Base-by-base conservation (phyloP, 2,113 vertebrate genomes). In the Turnix velox region DNA sequence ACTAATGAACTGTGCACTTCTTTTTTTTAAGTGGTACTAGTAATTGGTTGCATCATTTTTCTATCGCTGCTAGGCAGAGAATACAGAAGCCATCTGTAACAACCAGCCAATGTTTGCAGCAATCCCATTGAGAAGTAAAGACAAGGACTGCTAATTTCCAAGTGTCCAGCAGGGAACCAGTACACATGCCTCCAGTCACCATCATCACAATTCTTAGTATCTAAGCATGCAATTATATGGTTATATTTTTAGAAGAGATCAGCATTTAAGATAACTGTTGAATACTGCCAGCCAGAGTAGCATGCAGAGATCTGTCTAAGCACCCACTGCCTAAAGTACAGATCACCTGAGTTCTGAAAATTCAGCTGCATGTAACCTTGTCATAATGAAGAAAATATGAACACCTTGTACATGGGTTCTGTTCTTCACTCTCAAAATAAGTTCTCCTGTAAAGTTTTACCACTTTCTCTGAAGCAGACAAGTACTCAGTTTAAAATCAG, bases 131-230 rank as follows among this genome's bases (percentile, higher is more conserved):
- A 92, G 95, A 96, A 94, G 90, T 84, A 88, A 96, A 95, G 93
- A 95, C 91, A 96, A 96, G 92, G 88, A 88, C 72, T 88, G 88
- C 76, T 92, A 90, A 95, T 95, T 96, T 95, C 86, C 90, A 93
- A 95, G 86, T 81, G 95, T 93, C 96, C 92, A 95, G 93, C 95
- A 72, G 96, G 92, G 92, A 96, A 90, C 73, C 80, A 75, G 88
- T 77, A 88, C 66, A 90, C 93, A 93, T 74, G 93, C 92, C 93
- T 96, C 88, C 93, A 93, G 94, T 95, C 86, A 94, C 88, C 88
- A 92, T 55, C 25, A 4, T 74, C 93, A 94, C 92, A 88, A 78
- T 87, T 78, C 92, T 88, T 87, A 94, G 68, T 93, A 88, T 94
- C 76, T 65, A 84, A 90, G 86, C 68, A 84, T 78, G 86, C 92